These are phyloP conservation scores for Cyanoderma ruficeps DNA, from an alignment of 2,113 vertebrate species.

Conservation along the genomic window DNA sequence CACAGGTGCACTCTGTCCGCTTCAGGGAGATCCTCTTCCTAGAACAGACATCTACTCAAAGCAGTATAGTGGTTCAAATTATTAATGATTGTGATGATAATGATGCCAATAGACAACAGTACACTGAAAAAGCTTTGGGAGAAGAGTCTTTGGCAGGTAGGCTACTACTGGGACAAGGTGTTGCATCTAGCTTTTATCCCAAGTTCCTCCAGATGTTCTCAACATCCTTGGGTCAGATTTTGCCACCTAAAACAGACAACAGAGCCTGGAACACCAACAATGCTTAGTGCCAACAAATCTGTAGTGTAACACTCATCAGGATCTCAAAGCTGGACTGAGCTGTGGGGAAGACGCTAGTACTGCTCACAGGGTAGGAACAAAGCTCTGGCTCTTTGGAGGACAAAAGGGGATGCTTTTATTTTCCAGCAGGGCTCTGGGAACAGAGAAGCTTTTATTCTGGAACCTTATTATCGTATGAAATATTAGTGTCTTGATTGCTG, in stretches of 20 bases:
- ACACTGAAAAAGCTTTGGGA: not conserved
- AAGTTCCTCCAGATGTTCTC: not conserved
- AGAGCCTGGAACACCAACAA: not conserved
- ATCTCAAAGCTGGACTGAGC: not conserved
- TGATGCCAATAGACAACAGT: not conserved
- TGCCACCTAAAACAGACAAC: not conserved
- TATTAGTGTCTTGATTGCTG: not conserved
- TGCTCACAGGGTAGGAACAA: not conserved
- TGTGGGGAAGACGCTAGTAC: not conserved
- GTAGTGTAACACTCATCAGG: not conserved
- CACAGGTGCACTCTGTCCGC: not conserved
- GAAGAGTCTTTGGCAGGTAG: not conserved
- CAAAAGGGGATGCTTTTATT: not conserved
- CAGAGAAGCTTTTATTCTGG: not conserved
- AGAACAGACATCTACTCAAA: not conserved
- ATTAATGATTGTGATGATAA: not conserved
- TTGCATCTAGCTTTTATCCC: not conserved
- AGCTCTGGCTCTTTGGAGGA: not conserved
- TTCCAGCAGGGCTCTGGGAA: not conserved
- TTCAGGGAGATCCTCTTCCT: not conserved
- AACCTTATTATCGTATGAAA: not conserved
- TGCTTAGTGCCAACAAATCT: not conserved
- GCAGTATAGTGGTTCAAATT: not conserved
- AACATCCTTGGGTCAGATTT: not conserved
- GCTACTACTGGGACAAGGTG: not conserved